Conservation (phyloP, 2,113 vertebrate genomes). For the Nothobranchius furzeri region DNA sequence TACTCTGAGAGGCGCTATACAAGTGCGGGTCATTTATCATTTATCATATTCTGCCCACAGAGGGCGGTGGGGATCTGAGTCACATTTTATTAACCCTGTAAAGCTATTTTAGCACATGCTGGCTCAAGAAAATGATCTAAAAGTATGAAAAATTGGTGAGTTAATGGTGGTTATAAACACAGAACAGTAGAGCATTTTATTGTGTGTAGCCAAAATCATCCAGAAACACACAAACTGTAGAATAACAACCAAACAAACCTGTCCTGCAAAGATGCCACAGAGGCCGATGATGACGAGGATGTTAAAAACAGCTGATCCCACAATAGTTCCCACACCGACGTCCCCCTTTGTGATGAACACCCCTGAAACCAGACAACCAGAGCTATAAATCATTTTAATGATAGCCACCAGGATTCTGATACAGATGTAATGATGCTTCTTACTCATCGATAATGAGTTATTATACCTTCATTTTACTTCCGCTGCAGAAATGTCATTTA, state of each 20-base stretch:
- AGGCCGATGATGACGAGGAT: slow-evolving; percentile 83
- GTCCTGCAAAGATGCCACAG: slow-evolving; percentile 80
- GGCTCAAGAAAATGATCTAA: too few species aligned
- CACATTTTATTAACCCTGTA: too few species aligned
- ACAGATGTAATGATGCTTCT: not conserved
- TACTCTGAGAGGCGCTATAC: too few species aligned
- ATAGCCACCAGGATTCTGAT: not conserved
- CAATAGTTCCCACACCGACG: slow-evolving; percentile 82
- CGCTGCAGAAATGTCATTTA: not conserved
- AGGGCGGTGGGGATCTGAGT: too few species aligned
- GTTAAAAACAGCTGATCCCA: slow-evolving; percentile 84
- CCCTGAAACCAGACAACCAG: slow-evolving; percentile 53
- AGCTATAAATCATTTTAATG: not conserved
- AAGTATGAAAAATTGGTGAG: too few species aligned
- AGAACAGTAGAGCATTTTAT: too few species aligned
- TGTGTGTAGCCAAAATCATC: too few species aligned
- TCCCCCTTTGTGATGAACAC: slow-evolving; percentile 85
- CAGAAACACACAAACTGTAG: too few species aligned
- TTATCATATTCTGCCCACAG: too few species aligned
- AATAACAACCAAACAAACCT: slow-evolving; percentile 59
- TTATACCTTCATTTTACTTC: not conserved
- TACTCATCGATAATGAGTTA: not conserved
- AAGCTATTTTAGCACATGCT: too few species aligned
- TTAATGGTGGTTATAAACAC: too few species aligned
- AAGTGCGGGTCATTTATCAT: too few species aligned